Percentiles rank a stretch among this genome's conserved stretches.
Conservation (phyloP, 92 coral and sea anemone species). For the Zoanthus gigantus region DNA sequence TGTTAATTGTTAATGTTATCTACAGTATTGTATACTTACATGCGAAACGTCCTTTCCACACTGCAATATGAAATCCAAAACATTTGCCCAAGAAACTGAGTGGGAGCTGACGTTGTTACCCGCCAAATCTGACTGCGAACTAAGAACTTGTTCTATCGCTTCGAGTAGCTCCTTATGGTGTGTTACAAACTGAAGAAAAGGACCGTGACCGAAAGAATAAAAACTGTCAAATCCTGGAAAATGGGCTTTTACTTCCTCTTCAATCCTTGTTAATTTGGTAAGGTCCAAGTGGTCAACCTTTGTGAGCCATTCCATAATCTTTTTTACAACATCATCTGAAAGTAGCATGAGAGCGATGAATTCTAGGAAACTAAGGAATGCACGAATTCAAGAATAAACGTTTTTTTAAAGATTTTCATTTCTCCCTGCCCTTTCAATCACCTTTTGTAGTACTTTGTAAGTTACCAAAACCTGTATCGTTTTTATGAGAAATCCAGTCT, state of each 20-base stretch:
- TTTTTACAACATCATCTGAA: conserved; percentile 61
- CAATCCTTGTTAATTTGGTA: conserved; percentile 66
- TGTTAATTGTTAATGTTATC: background rate
- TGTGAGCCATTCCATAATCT: conserved; percentile 76
- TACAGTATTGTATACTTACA: conserved; percentile 48
- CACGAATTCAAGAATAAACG: too few species aligned
- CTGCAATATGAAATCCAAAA: conserved; percentile 76
- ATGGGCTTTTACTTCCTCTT: conserved; percentile 56
- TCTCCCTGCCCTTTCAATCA: too few species aligned
- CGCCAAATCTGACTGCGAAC: background rate
- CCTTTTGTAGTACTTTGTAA: too few species aligned
- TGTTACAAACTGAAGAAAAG: conserved; percentile 79
- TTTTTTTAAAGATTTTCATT: too few species aligned
- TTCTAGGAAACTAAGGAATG: too few species aligned
- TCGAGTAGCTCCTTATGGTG: conserved; percentile 73
- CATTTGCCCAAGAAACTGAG: conserved; percentile 38
- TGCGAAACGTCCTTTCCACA: conserved; percentile 73
- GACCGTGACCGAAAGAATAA: conserved; percentile 78
- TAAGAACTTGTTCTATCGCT: conserved; percentile 56
- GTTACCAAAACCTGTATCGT: too few species aligned
- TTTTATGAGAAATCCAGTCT: too few species aligned
- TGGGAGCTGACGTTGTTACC: background rate
- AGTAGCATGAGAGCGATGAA: background rate
- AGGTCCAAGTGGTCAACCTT: conserved; percentile 65
- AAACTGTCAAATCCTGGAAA: conserved; percentile 79